Conservation (phyloP, 2,797 vertebrate genomes). For the Catamblyrhynchus diadema region DNA sequence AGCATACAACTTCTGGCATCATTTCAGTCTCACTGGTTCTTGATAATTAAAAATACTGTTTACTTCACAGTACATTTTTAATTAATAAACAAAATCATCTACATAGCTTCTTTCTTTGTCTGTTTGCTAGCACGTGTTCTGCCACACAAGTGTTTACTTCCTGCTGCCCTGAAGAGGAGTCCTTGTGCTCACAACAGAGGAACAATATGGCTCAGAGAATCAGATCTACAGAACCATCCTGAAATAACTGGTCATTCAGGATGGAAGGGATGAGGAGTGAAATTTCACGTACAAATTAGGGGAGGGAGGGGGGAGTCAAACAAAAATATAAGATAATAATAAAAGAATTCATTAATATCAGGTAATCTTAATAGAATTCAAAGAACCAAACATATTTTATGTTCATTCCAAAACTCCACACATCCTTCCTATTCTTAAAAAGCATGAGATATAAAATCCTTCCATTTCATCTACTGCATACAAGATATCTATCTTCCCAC, state of each 20-base stretch:
- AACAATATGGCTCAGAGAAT: neutral
- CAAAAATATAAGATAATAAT: neutral
- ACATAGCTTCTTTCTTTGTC: neutral
- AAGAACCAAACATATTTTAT: neutral
- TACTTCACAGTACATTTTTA: neutral
- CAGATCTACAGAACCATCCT: neutral
- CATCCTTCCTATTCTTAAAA: neutral
- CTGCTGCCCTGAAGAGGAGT: neutral
- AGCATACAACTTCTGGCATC: neutral
- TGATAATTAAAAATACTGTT: neutral
- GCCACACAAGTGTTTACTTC: neutral
- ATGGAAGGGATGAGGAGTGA: neutral
- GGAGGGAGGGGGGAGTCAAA: rapidly evolving
- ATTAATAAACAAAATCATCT: neutral
- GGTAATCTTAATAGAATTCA: neutral
- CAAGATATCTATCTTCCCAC: neutral
- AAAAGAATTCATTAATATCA: neutral
- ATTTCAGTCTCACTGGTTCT: neutral
- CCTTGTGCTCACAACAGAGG: neutral
- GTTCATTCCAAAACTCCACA: neutral
- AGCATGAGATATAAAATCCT: neutral
- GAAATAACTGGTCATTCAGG: neutral
- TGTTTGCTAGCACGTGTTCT: neutral
- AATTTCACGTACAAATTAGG: neutral
- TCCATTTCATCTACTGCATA: neutral